Evolutionary conservation across 2,113 vertebrate species (phyloP).

Genomic region (Pithys albifrons): DNA sequence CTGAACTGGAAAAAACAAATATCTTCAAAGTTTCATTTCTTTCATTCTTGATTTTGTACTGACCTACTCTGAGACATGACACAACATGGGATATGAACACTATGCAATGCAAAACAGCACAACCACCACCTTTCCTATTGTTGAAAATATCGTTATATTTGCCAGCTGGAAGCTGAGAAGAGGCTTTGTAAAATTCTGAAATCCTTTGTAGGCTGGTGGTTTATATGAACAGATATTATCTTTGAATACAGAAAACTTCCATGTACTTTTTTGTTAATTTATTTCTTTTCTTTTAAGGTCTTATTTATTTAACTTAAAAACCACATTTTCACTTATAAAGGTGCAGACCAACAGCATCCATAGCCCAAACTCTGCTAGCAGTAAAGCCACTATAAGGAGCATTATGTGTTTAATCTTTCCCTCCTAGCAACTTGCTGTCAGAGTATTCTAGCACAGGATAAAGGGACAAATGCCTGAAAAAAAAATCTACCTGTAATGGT

Average conservation of each 20-base stretch:
- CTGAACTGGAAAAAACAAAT: conserved; percentile 62
- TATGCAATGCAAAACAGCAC: conserved; percentile 41
- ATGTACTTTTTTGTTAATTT: background rate
- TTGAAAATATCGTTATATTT: conserved; percentile 3
- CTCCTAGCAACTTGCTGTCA: background rate
- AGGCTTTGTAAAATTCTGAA: conserved; percentile 23
- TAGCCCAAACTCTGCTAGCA: background rate
- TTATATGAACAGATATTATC: conserved; percentile 49
- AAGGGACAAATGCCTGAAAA: background rate
- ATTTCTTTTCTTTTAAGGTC: background rate
- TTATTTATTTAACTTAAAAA: background rate
- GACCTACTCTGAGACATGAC: conserved; percentile 62
- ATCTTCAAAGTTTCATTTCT: conserved; percentile 63
- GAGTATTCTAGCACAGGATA: background rate
- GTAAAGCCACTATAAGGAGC: background rate
- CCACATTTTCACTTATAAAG: background rate
- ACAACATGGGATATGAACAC: conserved; percentile 54
- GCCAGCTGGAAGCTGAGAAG: conserved; percentile 56
- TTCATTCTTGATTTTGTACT: conserved; percentile 64
- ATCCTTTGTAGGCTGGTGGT: conserved; percentile 39
- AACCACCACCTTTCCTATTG: conserved; percentile 54
- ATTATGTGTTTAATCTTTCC: background rate
- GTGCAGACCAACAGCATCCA: background rate
- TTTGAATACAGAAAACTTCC: conserved; percentile 31
- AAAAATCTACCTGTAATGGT: background rate